Evolutionary conservation across 2,797 vertebrate genomes (phyloP), one percentile per base, ranked within the genome.

Genomic region (Hippocampus kuda): DNA sequence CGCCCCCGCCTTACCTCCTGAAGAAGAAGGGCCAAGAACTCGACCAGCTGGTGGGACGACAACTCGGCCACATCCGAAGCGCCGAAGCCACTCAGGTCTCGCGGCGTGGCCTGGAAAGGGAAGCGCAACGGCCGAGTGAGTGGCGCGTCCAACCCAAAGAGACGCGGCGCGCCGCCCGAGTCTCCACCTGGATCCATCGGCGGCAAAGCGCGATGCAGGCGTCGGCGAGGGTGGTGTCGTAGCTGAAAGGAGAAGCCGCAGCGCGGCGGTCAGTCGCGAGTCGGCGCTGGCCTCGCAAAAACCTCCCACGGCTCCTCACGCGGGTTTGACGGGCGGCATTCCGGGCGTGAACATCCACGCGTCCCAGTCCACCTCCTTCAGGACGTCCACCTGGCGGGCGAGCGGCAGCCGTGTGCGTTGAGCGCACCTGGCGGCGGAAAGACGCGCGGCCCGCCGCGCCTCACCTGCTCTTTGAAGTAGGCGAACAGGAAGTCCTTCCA

Each of bases 301-400:
- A 4, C 57, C 41, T 1, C 26, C 30, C 30, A 5, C 5, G 3
- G 26, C 4, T 2, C 83, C 89, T 92, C 84, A 98, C 96, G 72
- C 85, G 71, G 93, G 94, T 72, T 93, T 94, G 48, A 92, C 87
- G 0, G 95, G 94, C 62, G 96, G 94, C 92, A 98, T 94, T 69
- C 96, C 96, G 24, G 97, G 94, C 22, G 94, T 91, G 78, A 93
- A 85, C 83, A 98, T 93, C 97, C 96, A 99, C 0, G 87, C 85
- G 9, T 93, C 91, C 97, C 97, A 99, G 78, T 98, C 95, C 70
- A 98, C 95, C 83, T 92, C 91, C 84, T 96, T 90, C 80, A 99
- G 92, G 84, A 94, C 5, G 57, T 95, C 93, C 71, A 91, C 91
- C 97, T 99, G 84, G 26, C n/a, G 69, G 0, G 72, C 54, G 62